Evolutionary conservation across 2,888 invertebrate genomes (phyloP), one percentile per base, ranked within the genome.

Genomic region (Caenorhabditis drosophilae): DNA sequence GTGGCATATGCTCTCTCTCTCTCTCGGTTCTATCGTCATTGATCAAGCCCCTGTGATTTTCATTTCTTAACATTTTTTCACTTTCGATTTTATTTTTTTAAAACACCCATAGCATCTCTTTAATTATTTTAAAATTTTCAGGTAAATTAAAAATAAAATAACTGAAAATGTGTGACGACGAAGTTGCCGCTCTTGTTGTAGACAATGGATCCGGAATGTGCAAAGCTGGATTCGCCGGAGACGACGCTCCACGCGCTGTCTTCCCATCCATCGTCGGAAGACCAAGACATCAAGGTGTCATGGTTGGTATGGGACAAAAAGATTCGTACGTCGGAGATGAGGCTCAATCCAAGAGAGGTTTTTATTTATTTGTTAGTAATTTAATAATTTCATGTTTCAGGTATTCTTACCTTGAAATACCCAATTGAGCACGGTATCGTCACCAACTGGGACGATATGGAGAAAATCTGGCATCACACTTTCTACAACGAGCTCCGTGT

Each of bases 371-470:
- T 11, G 22, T 20, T 22, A 20, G 25, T 12, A 26, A 34, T 15
- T 9, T 4, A 47, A 34, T 3, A 3, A 20, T 47, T 11, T n/a
- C 9, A 31, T 34, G 9, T 87, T 66, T 34, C 45, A 67, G 67
- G 68, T 68, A 92, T 93, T 87, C 89, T 93, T 80, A 93, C 92
- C 72, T 87, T 93, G 84, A 93, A 93, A 85, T 93, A 93, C 87
- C 93, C 93, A 84, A 92, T 93, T 86, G 93, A 93, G 86, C 93
- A 93, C 87, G 93, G 93, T 83, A 93, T 93, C 87, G 92, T 93
- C 84, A 93, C 93, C 86, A 93, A 94, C 89, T 93, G 93, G 93
- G 93, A 93, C 84, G 93, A 93, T 84, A 93, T 95, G 94, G 93
- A 94, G 87, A 93, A 94, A 87, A 94, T 95, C 88, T 95, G 94